Conservation (phyloP, 1,140 invertebrate genomes). For the Tetramorium alpestre region DNA sequence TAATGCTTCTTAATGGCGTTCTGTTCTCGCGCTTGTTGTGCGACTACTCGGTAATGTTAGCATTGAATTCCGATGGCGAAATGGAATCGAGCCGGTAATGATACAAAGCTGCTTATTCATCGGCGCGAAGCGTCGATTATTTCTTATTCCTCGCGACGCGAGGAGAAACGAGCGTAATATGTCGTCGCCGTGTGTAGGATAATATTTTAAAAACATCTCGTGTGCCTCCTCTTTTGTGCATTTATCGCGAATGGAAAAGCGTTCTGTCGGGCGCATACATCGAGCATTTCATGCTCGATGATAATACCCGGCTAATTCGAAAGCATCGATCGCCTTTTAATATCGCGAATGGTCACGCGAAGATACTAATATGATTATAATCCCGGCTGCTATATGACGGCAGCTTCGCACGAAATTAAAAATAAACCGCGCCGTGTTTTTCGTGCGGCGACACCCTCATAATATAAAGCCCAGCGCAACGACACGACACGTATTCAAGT, state of each 20-base stretch:
- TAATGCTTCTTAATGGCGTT: constrained; percentile 67
- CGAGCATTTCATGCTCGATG: constrained; percentile 36
- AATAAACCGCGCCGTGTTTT: constrained; percentile 54
- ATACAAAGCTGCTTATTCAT: constrained; percentile 30
- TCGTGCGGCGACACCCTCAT: constrained; percentile 25
- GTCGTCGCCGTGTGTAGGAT: neutral
- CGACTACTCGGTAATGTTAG: constrained; percentile 30
- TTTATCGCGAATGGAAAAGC: constrained; percentile 17
- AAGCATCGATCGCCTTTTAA: constrained; percentile 58
- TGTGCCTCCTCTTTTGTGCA: neutral
- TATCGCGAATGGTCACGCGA: constrained; percentile 56
- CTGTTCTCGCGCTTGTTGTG: constrained; percentile 48
- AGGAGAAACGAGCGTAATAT: neutral
- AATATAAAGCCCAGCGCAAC: constrained; percentile 58
- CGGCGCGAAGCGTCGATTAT: neutral
- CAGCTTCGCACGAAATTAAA: constrained; percentile 55
- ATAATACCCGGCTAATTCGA: constrained; percentile 46
- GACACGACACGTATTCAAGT: constrained; percentile 64
- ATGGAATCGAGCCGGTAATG: constrained; percentile 27
- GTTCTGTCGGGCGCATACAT: neutral
- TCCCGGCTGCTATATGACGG: constrained; percentile 30
- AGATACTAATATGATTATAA: constrained; percentile 57
- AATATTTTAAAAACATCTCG: constrained; percentile 15
- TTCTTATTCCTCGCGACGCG: constrained; percentile 6
- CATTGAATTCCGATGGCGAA: constrained; percentile 42